A percentile compares a stretch with the other conserved stretches of the same genome.
phyloP scores from a whole-genome alignment of 92 coral and sea anemone genomes.

The Umimayanthus chanpuru region DNA sequence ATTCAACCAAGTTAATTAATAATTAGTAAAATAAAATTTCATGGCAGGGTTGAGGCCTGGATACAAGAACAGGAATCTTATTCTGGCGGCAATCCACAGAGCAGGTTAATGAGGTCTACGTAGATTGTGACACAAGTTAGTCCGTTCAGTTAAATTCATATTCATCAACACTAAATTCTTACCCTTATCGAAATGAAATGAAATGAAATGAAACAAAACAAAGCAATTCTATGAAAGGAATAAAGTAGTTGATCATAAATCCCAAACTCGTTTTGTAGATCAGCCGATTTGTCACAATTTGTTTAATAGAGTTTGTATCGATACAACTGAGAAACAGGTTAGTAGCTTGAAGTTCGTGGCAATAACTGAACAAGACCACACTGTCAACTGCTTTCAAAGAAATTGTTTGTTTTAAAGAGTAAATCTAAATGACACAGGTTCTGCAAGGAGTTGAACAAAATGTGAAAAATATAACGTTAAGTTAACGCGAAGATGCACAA shows the following conservation, averaged over 20 bases:
- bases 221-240: not conserved
- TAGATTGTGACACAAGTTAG: not conserved
- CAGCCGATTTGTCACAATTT: not conserved
- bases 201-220: not conserved
- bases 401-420: no score
- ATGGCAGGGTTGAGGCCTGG: constrained; percentile 45
- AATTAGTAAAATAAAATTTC: constrained; percentile 28
- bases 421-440: no score
- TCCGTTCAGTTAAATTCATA: not conserved
- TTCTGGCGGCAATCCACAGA: constrained; percentile 1
- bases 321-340: no score
- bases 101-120: constrained; percentile 9
- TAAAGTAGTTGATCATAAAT: not conserved
- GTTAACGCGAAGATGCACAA: no score
- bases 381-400: no score
- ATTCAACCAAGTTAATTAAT: constrained; percentile 23
- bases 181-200: not conserved
- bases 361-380: no score
- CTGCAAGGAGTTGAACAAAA: no score
- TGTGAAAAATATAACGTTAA: no score
- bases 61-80: constrained; percentile 29
- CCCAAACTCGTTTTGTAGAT: not conserved
- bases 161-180: not conserved
- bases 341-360: no score
- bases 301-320: no score